Conservation (phyloP, 2,888 invertebrate genomes). For the Dugesia japonica region DNA sequence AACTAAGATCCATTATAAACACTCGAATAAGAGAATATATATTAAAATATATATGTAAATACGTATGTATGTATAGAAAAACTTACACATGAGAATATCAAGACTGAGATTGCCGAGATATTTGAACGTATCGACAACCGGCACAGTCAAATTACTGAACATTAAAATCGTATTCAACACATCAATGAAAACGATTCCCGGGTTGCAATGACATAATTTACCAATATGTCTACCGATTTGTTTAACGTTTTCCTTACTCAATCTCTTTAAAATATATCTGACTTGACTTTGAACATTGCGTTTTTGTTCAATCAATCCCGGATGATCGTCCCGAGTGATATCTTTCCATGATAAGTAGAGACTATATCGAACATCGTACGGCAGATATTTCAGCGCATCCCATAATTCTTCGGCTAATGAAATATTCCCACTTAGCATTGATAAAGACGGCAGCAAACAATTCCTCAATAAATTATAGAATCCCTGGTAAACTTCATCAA, state of each 20-base stretch:
- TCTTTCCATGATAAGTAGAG: conserved; percentile 1
- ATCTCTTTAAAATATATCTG: conserved; percentile 43
- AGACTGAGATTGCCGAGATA: conserved; percentile 82
- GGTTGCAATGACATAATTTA: conserved; percentile 84
- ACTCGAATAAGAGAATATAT: too few relatives aligned
- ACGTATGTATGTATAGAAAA: too few relatives aligned
- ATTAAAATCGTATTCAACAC: conserved; percentile 49
- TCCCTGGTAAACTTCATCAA: conserved; percentile 55
- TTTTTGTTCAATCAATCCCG: conserved; percentile 20
- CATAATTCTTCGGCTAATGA: conserved; percentile 90
- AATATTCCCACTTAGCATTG: conserved; percentile 79
- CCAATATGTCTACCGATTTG: conserved; percentile 84
- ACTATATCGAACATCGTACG: conserved; percentile 46
- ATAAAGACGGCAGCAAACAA: conserved; percentile 71
- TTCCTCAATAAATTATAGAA: conserved; percentile 70
- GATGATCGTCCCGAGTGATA: not conserved
- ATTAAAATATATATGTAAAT: too few relatives aligned
- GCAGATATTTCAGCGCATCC: conserved; percentile 55
- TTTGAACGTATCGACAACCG: conserved; percentile 90
- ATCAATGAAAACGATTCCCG: conserved; percentile 65
- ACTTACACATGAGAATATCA: conserved; percentile 69
- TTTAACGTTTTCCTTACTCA: conserved; percentile 90
- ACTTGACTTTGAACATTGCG: not conserved
- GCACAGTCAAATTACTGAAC: conserved; percentile 68
- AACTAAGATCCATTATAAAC: too few relatives aligned